Percentiles rank a stretch among this genome's conserved stretches.
Evolutionary conservation across 2,797 vertebrate genomes (phyloP).

Genomic region (Otolemur crassicaudatus): DNA sequence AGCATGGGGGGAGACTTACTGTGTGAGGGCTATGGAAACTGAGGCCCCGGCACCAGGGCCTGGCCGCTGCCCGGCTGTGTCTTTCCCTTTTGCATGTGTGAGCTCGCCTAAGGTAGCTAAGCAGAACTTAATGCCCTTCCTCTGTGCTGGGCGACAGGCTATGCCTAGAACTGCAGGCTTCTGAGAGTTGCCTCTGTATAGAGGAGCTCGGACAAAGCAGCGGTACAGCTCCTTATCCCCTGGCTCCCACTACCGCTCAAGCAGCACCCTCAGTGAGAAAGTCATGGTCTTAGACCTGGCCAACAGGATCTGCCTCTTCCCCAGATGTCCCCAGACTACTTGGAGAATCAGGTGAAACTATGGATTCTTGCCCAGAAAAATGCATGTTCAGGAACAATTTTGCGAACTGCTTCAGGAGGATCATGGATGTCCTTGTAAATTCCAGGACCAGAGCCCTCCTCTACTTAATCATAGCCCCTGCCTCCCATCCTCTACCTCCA

Average conservation of each 20-base stretch:
- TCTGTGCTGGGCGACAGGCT: not conserved
- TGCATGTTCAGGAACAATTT: not conserved
- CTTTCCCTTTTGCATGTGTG: too few species aligned
- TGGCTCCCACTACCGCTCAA: not conserved
- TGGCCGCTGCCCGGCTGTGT: accelerated
- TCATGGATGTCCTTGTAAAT: not conserved
- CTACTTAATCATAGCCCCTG: too few species aligned
- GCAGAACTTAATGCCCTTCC: too few species aligned
- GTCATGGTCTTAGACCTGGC: too few species aligned
- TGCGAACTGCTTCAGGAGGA: not conserved
- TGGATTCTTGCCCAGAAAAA: not conserved
- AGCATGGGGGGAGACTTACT: not conserved
- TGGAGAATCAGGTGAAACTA: not conserved
- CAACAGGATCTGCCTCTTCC: not conserved
- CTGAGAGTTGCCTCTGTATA: too few species aligned
- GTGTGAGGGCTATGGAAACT: not conserved
- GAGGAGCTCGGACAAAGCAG: not conserved
- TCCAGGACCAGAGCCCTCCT: not conserved
- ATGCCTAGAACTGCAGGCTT: not conserved
- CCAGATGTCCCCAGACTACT: not conserved
- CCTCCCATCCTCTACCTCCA: accelerated
- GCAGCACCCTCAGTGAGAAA: not conserved
- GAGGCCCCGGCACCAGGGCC: not conserved
- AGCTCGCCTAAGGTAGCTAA: not conserved
- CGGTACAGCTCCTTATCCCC: accelerated